Percentiles rank a stretch among this genome's conserved stretches.
phyloP scores from a whole-genome alignment of 2,888 invertebrate species.

The Argyresthia albistria region DNA sequence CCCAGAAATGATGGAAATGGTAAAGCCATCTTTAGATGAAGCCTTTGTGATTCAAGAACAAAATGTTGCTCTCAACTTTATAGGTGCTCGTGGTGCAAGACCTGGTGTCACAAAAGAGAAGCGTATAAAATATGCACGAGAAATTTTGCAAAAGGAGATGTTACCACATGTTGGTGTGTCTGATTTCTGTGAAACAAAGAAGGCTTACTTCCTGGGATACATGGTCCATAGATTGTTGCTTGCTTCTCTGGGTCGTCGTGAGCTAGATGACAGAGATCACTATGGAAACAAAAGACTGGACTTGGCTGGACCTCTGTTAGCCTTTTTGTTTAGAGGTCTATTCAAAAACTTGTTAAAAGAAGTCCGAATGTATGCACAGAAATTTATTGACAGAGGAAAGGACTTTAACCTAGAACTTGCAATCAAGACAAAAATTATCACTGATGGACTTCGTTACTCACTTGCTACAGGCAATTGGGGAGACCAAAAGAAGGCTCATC shows the following conservation, averaged over 20 bases:
- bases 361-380: slow-evolving; percentile 98
- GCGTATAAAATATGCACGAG: slow-evolving; percentile 98
- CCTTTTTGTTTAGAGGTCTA: slow-evolving; percentile 96
- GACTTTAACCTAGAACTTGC: slow-evolving; percentile 98
- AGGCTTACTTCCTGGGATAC: slow-evolving; percentile 98
- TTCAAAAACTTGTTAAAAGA: slow-evolving; percentile 98
- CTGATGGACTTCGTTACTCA: slow-evolving; percentile 97
- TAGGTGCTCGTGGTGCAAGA: slow-evolving; percentile 96
- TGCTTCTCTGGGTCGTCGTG: slow-evolving; percentile 95
- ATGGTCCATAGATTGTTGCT: slow-evolving; percentile 98
- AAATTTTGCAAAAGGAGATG: slow-evolving; percentile 99
- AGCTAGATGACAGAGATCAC: slow-evolving; percentile 99
- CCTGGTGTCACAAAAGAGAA: slow-evolving; percentile 99
- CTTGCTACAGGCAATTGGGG: slow-evolving; percentile 99
- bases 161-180: slow-evolving; percentile 99
- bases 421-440: slow-evolving; percentile 97
- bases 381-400: slow-evolving; percentile 98
- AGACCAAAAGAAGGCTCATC: slow-evolving; percentile 99
- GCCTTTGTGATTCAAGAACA: slow-evolving; percentile 99
- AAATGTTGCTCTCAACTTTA: slow-evolving; percentile 98
- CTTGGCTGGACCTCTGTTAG: slow-evolving; percentile 96
- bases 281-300: slow-evolving; percentile 99
- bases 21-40: slow-evolving; percentile 98
- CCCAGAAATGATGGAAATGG: slow-evolving; percentile 99
- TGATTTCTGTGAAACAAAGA: slow-evolving; percentile 99